Base-by-base conservation (phyloP, 2,113 vertebrate genomes). In the Pongo abelii region DNA sequence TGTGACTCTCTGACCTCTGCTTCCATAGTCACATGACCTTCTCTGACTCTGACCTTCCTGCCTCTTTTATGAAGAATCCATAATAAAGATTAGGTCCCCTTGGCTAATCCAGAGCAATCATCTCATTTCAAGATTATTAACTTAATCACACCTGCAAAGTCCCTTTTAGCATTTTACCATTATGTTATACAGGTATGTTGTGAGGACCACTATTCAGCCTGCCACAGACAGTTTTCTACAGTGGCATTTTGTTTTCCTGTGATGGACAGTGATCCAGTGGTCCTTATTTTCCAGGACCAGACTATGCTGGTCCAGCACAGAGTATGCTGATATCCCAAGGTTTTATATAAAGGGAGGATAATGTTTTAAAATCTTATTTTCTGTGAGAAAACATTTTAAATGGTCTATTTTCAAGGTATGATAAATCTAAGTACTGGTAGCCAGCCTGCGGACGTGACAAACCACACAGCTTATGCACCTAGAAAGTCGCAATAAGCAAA, bases 311-410 rank as follows among this genome's bases (percentile, higher is more conserved):
- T 46, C 46, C 46, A 46, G 9, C 78, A 85, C 18, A 85, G 38
- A 89, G 11, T 92, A 79, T 23, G 14, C n/a, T 89, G 43, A 43
- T 72, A 85, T 27, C 55, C 59, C 25, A 83, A 81, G 67, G 52
- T 85, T 93, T 92, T 72, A 81, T 83, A 89, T 57, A 74, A 81
- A 97, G 32, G 43, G 27, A 55, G n/a, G 50, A 86, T 35, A 92
- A 59, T 92, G 69, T 83, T 75, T 93, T 75, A 84, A 84, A 79
- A 84, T 93, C 35, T 12, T 93, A 67, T 69, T 84, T 84, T 67
- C 11, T 67, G 64, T 35, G 59, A 61, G 59, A 61, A 30, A 61
- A 30, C 25, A 61, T 61, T 61, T 61, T 30, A 61, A 30, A 61
- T 61, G 59, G 25, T 61, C 59, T 11, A 61, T 61, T 61, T 61